Evolutionary conservation across 2,888 invertebrate species (phyloP), one percentile per base, ranked within the genome.

Genomic region (Polydrusus pterygomalis): DNA sequence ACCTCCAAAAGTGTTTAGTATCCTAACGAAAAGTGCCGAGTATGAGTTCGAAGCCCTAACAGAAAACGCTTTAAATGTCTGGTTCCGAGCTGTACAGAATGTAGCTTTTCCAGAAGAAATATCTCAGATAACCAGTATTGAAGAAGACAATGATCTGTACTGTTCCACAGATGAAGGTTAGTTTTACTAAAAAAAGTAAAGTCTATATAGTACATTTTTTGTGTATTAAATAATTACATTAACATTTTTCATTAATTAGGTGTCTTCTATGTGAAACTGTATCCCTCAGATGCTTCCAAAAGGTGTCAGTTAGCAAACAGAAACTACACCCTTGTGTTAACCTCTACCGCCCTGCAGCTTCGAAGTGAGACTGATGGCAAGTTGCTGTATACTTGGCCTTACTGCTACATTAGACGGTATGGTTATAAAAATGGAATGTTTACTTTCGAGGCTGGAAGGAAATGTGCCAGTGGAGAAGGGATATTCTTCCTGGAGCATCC

Each of bases 61-160:
- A 25, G 94, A 94, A 84, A 88, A 91, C 25, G 94, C 94, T 81
- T 91, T 94, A 81, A 89, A 91, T 68, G 93, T 93, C 83, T 96
- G 96, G 96, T 91, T 95, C 15, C 90, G 89, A 77, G 94, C 94
- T 5, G 89, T 96, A 72, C 96, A 96, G 84, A 91, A 92, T 11
- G 95, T 96, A 34, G 95, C 95, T 0, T 96, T 96, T 84, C 93
- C 92, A 83, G 93, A 93, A 76, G 90, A 89, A 82, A 89, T 90
- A 70, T 90, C 91, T 0, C 81, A 83, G 75, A 80, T 84, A n/a
- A 84, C 85, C 56, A 90, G 90, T 15, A 93, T 95, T 84, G 95
- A 96, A 88, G 95, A 95, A 88, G 95, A 96, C 83, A 96, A 96
- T 87, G 96, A 96, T 86, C 88, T 96, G n/a, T 96, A 96, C 85